These are phyloP conservation scores for Potorous gilbertii DNA, from an alignment of 2,797 vertebrate species.

Conservation along the genomic window DNA sequence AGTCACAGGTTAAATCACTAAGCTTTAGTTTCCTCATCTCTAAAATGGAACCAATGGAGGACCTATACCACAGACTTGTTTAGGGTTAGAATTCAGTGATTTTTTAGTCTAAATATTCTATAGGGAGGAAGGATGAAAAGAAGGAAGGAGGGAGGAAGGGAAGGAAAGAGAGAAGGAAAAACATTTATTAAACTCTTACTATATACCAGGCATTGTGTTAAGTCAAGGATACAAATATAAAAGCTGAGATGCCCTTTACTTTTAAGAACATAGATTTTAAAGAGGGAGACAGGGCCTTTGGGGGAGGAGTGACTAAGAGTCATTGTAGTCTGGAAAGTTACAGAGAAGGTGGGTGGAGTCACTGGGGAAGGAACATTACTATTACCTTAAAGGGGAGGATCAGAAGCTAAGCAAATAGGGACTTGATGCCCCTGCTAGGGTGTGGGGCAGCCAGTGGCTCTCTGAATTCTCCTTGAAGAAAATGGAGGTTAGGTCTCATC, in stretches of 20 bases:
- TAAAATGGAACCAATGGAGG: neutral
- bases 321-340: neutral
- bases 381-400: constrained; percentile 18
- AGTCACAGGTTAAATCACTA: neutral
- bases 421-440: neutral
- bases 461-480: neutral
- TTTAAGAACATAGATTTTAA: neutral
- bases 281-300: neutral
- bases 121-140: neutral
- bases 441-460: neutral
- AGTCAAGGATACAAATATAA: neutral
- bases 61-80: neutral
- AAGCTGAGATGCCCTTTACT: neutral
- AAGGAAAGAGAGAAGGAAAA: neutral
- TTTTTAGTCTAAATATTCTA: neutral
- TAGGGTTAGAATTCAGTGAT: neutral
- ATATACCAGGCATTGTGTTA: neutral
- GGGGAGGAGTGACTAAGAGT: neutral
- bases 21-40: neutral
- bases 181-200: neutral
- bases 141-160: neutral
- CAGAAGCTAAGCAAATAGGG: constrained; percentile 26
- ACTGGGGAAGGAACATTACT: constrained; percentile 28
- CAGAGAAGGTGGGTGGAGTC: neutral
- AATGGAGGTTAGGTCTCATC: neutral